Evolutionary conservation across 2,113 vertebrate genomes (phyloP), one percentile per base, ranked within the genome.

Genomic region (Cinclus cinclus): DNA sequence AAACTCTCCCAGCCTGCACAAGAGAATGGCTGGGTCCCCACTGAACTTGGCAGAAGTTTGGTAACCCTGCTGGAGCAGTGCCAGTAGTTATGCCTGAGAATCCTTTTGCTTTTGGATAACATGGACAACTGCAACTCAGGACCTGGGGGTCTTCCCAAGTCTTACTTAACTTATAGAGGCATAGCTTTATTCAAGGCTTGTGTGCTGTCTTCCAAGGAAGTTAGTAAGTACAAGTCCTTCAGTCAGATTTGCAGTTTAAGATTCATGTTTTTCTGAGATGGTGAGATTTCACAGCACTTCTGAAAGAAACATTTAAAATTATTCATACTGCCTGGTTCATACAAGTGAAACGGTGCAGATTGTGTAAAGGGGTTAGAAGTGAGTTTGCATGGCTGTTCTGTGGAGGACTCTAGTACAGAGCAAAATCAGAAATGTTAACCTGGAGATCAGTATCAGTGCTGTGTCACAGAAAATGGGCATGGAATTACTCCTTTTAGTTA

Each of bases 41-140:
- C 27, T 31, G 25, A 39, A 28, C 67, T 88, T 8, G 0, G 53
- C 41, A 56, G 58, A 18, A 18, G 37, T 46, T 49, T 28, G 37
- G 53, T 49, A 27, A 23, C 41, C 31, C 55, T 0, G 0, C 28
- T 62, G 84, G 31, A 78, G 22, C 59, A 20, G 69, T 0, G 1
- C 13, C 31, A 62, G 63, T 64, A 24, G 35, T 46, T 18, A 3
- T 2, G 8, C 16, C 35, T 74, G 39, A 24, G 41, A 68, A 27
- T 16, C 6, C 63, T 64, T 60, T 71, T 71, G 49, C 35, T 76
- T 76, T 75, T 71, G 56, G 47, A 10, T 84, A 21, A 12, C 25
- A 19, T 3, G n/a, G 23, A 39, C 47, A 75, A 28, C 58, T 44
- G 35, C 75, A 85, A 20, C 33, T 28, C 35, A 28, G 37, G 25